Percentiles rank a stretch among this genome's conserved stretches.
Evolutionary conservation across 35 echinoderm and acorn worm species (phyloP).

Genomic region (Hemicentrotus pulcherrimus): DNA sequence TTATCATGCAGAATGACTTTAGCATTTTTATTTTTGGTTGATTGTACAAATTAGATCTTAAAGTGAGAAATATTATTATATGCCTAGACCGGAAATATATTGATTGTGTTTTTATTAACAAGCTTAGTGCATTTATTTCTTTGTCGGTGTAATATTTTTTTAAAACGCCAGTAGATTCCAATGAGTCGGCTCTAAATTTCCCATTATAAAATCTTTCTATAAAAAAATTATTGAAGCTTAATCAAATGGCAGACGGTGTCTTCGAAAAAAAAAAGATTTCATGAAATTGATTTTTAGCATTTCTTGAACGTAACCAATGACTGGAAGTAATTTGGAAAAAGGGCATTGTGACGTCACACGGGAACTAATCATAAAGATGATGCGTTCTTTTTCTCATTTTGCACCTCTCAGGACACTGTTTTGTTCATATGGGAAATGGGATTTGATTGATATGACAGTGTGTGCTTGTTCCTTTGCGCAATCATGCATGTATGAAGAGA

Average conservation of each 20-base stretch:
- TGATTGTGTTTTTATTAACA: too few species aligned
- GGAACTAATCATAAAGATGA: neutral
- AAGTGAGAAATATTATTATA: too few species aligned
- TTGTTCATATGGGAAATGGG: neutral
- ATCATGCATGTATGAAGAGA: neutral
- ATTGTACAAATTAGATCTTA: too few species aligned
- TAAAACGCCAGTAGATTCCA: too few species aligned
- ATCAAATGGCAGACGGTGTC: neutral
- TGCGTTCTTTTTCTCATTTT: neutral
- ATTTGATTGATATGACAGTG: slow-evolving; percentile 19
- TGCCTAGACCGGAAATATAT: too few species aligned
- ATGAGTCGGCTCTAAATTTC: too few species aligned
- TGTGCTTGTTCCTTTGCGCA: neutral
- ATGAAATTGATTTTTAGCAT: neutral
- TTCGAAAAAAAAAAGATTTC: neutral
- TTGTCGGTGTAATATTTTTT: too few species aligned
- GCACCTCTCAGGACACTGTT: neutral
- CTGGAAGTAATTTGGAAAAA: neutral
- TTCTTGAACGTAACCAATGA: neutral
- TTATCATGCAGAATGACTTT: too few species aligned
- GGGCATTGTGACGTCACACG: neutral
- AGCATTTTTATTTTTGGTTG: too few species aligned
- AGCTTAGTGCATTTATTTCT: too few species aligned
- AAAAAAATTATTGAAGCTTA: too few species aligned
- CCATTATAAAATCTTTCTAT: too few species aligned